These are phyloP conservation scores for Amazona ochrocephala DNA, from an alignment of 2,797 vertebrate species.

Conservation along the genomic window DNA sequence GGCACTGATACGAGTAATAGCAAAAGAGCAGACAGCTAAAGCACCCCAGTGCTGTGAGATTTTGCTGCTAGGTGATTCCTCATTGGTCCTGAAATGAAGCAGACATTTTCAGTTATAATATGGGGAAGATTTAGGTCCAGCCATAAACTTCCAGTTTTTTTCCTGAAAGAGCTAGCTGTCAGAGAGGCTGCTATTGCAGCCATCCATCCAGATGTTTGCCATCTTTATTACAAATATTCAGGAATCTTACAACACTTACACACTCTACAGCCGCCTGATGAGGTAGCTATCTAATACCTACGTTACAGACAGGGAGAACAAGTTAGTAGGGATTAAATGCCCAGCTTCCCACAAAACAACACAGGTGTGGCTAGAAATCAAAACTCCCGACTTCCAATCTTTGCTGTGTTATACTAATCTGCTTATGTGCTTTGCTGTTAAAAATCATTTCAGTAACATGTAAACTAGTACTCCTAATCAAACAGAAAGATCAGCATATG, in stretches of 20 bases:
- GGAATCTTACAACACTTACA: slow-evolving; percentile 22
- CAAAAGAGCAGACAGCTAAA: not conserved
- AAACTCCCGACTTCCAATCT: not conserved
- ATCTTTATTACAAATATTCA: slow-evolving; percentile 28
- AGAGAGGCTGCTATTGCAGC: slow-evolving; percentile 9
- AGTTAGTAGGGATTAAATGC: slow-evolving; percentile 37
- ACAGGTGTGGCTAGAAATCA: slow-evolving; percentile 27
- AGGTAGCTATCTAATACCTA: slow-evolving; percentile 11
- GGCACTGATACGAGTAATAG: not conserved
- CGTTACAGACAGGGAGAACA: slow-evolving; percentile 13
- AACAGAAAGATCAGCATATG: not conserved
- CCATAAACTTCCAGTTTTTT: not conserved
- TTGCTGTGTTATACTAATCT: not conserved
- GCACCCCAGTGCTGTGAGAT: not conserved
- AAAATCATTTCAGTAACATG: not conserved
- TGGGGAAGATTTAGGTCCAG: not conserved
- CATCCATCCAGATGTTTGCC: slow-evolving; percentile 22
- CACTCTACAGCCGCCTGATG: not conserved
- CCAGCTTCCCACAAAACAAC: slow-evolving; percentile 10
- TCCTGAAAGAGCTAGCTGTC: not conserved
- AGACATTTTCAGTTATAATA: not conserved
- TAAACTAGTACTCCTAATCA: not conserved
- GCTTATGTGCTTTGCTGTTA: not conserved
- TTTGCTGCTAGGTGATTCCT: not conserved
- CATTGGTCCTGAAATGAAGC: not conserved